Base-by-base conservation (phyloP, 2,797 vertebrate genomes). In the Lates japonicus region DNA sequence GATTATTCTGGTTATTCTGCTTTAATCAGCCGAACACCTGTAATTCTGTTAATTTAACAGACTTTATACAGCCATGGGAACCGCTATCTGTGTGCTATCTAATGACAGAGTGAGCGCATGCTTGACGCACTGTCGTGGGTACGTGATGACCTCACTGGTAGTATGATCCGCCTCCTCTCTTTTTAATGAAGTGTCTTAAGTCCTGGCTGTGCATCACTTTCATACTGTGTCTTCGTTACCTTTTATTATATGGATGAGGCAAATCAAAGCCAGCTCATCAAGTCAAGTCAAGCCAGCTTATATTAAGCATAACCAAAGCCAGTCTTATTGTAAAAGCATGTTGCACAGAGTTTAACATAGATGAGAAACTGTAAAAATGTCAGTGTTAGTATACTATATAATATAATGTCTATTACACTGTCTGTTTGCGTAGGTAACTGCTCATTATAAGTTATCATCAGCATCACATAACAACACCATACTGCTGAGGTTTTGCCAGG, bases 101-200 rank as follows among this genome's bases (percentile, higher is more conserved):
- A 41, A 41, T 73, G 55, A 69, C 68, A 57, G 54, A 59, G 51
- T 57, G 60, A 70, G 54, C 20, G 55, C 73, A 46, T 59, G 81
- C 71, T 64, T 78, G 79, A 77, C 74, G 74, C 74, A 74, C 57
- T n/a, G 63, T 17, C 62, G 74, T 17, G 57, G n/a, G 22, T 64
- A 55, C 80, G 84, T 84, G 87, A 87, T 90, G 88, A 92, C 84
- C 7, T 94, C 90, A 88, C 76, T 44, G 61, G 29, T 52, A 25
- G 63, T 29, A 1, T 12, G 80, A 78, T 68, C 78, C 79, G 70
- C 76, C 82, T 76, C 39, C 54, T 86, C 19, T 67, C 61, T 33
- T 68, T 75, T 58, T 75, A 58, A 80, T 78, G 55, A 79, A 33
- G 55, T 48, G 13, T 55, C 2, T 5, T 7, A 31, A 35, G 20